Evolutionary conservation across 2,113 vertebrate species (phyloP), one percentile per base, ranked within the genome.

Genomic region (Progne subis): DNA sequence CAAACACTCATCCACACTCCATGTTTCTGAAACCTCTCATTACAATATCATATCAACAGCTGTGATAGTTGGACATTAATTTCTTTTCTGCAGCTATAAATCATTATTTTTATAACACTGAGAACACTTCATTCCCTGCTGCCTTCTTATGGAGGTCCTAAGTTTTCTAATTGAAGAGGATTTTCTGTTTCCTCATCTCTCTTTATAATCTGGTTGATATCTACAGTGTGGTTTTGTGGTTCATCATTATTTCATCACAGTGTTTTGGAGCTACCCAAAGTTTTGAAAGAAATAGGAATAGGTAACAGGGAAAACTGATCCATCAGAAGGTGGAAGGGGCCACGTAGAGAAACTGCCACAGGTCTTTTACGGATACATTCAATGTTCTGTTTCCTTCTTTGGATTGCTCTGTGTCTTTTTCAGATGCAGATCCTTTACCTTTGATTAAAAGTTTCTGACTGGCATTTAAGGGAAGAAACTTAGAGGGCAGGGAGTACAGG

Each of bases 321-420:
- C 11, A 50, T 15, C 6, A 71, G 24, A 76, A 41, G 10, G 14
- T 34, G 14, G 23, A 72, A 59, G 52, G 61, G 15, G 65, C 18
- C 18, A 37, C 0, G 0, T 8, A 52, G 74, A 44, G 70, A 49
- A 86, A 55, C 3, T 18, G 7, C 5, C 0, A 1, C 1, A 3
- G 5, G 7, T 76, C 37, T 76, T 77, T 26, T n/a, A 12, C 6
- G 29, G 60, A 25, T 56, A 37, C 4, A 32, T 53, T 65, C 6
- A 70, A 7, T 25, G 39, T 39, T 74, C 14, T 37, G 0, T 17
- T 90, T 67, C 56, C 63, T 60, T 60, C 26, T 85, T 50, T 70
- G 60, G 18, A 31, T 61, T 61, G 23, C 5, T 68, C 41, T 37
- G 14, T 29, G 14, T 31, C 11, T 68, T 83, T 91, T 89, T 59